Base-by-base conservation (phyloP, 1,140 invertebrate genomes). In the Ericerus pela region DNA sequence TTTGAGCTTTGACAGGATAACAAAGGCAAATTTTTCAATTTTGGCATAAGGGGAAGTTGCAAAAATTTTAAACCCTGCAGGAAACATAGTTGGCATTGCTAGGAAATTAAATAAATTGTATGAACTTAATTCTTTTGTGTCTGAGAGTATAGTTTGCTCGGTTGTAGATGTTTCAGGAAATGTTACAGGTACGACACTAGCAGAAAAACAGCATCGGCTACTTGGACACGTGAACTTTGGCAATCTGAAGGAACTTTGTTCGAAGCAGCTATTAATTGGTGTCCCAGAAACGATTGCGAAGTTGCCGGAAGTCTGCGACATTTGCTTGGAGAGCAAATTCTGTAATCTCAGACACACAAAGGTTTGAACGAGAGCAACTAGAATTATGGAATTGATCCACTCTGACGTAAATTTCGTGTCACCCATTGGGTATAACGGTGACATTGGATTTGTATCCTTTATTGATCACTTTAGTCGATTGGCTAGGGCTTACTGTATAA, bases 391-490 rank as follows among this genome's bases (percentile, higher is more conserved):
- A 52, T 28, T 66, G 0, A 53, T 67, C 10, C 64, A 67, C 37
- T 60, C 58, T 12, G 63, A 64, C 57, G 53, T 64, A 38, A 38
- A 29, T 55, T n/a, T n/a, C n/a, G 60, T 52, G 20, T 57, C 62
- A 26, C 51, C 58, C 5, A 22, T 53, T 14, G 47, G 61, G 11
- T 37, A 47, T 31, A 57, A 62, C 27, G 60, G 59, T 37, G 58
- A 61, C 54, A 60, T 53, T n/a, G 67, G 64, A 38, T 62, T 62
- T 47, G 55, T 64, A 2, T 58, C 59, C 0, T 63, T 66, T 53
- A 62, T 66, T 12, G 65, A 67, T 47, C 62, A 68, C 43, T 68
- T 54, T 33, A 61, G 61, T 6, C 58, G 66, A 58, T 64, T 61
- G 28, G 59, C 54, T 11, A 54, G 31, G 64, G 38, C 36, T 55